Evolutionary conservation across 2,113 vertebrate genomes (phyloP), one percentile per base, ranked within the genome.

Genomic region (Anguilla rostrata): DNA sequence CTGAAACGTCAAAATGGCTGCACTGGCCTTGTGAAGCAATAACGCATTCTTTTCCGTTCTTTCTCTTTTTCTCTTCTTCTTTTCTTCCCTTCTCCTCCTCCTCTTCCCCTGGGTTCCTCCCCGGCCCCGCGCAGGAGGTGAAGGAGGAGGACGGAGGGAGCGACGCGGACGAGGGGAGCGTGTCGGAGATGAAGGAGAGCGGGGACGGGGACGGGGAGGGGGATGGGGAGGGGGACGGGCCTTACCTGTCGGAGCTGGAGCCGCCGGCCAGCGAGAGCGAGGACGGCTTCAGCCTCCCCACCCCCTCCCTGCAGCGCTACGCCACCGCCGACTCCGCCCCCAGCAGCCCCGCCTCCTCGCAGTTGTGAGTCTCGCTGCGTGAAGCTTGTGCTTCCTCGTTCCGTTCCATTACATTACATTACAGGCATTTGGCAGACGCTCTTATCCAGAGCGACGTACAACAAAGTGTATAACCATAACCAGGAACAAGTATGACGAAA

Each of bases 271-370:
- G 98, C 2, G 99, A 99, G 93, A 99, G 99, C 18, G 99, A 99
- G 80, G 99, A 99, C 71, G 99, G 99, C 66, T 99, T 98, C 89
- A 99, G 98, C 80, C 97, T 98, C 29, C 96, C 98, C 87, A 98
- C 98, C 6, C 95, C 96, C 41, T 94, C 95, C 0, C 78, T 97
- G 46, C 98, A 99, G 89, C 98, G 97, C 49, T 98, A 99, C 93
- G 93, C 97, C 0, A 94, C 97, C 0, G 98, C 97, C 0, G 99
- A 99, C 91, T 99, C 99, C 53, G 97, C 98, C 87, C 98, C 99
- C 92, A 99, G 98, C 96, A 99, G 99, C 93, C 99, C 99, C 0
- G 99, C 99, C 83, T 99, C 99, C 78, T 99, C 99, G 0, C 99
- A 99, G 90, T 98, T 99, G 98, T 99, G 92, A 96, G 98, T 93